Base-by-base conservation (phyloP, 2,888 invertebrate species). In the Eulithis prunata region DNA sequence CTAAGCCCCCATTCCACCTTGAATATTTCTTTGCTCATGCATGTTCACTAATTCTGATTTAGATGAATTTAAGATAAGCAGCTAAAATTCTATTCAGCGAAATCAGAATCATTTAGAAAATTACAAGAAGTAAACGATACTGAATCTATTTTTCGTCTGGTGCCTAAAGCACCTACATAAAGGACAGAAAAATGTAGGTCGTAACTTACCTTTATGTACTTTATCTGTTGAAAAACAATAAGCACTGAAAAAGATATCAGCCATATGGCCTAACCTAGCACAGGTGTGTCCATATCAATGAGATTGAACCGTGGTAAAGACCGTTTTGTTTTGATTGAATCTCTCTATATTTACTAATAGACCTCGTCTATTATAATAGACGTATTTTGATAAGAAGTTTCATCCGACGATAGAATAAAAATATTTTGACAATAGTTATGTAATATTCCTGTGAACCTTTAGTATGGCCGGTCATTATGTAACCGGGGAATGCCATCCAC, bases 341-440 rank as follows among this genome's bases (percentile, higher is more conserved):
- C 81, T 78, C 71, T 72, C 74, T 80, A 76, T 80, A 85, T 90
- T 89, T 89, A 90, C 87, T 84, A 90, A 90, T 82, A 86, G 71
- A 77, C 74, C 75, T 80, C 76, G 79, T 68, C 79, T 86, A 85
- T 79, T 77, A 76, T 81, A 75, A 85, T 86, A 84, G 82, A 81
- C 58, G 71, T 88, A 86, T 89, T 89, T 83, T 87, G 86, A 81
- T 85, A 81, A 74, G 69, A 69, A 71, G 68, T 74, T 72, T 77
- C 80, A 83, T 81, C 79, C 70, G 72, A 75, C 74, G 78, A 79
- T 83, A 82, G 78, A 79, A 76, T 78, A 83, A 83, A 83, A 85
- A 86, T 87, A 84, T 88, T 87, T 83, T 82, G 79, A 81, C 72
- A 83, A 79, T 71, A 71, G 69, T 60, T 62, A 67, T 60, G 38